Conservation (phyloP, 2,113 vertebrate species). For the Cottus gobio region DNA sequence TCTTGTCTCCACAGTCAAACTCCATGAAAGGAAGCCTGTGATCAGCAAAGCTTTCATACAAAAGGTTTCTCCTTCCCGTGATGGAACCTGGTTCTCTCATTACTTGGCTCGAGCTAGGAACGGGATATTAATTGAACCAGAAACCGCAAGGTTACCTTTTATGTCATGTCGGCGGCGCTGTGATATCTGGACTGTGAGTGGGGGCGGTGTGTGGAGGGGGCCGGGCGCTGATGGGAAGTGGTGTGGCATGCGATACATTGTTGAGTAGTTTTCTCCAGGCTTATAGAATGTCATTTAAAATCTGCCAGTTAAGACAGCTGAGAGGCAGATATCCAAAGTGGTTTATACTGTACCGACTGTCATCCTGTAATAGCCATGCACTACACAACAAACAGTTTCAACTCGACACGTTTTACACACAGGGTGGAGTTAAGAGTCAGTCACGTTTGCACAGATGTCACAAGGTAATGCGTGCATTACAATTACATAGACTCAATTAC, state of each 20-base stretch:
- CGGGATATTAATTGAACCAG: slow-evolving; percentile 80
- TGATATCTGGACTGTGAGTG: slow-evolving; percentile 69
- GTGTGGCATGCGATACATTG: slow-evolving; percentile 67
- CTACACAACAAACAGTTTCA: slow-evolving; percentile 71
- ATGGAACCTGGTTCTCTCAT: slow-evolving; percentile 76
- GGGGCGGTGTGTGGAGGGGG: neutral
- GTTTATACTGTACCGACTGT: slow-evolving; percentile 37
- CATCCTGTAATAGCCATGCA: slow-evolving; percentile 71
- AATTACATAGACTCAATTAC: slow-evolving; percentile 70
- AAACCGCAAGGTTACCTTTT: slow-evolving; percentile 82
- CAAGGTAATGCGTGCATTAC: slow-evolving; percentile 65
- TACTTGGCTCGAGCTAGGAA: slow-evolving; percentile 72
- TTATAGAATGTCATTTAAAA: slow-evolving; percentile 70
- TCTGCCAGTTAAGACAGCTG: slow-evolving; percentile 62
- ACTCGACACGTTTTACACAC: slow-evolving; percentile 60
- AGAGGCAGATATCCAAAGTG: slow-evolving; percentile 66
- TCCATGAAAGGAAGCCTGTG: slow-evolving; percentile 76
- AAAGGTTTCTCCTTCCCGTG: slow-evolving; percentile 64
- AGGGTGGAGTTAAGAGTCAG: slow-evolving; percentile 48
- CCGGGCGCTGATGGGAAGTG: slow-evolving; percentile 22
- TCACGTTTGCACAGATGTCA: slow-evolving; percentile 75
- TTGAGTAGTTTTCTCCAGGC: slow-evolving; percentile 66
- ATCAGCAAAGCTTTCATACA: slow-evolving; percentile 75
- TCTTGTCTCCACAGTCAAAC: slow-evolving; percentile 71
- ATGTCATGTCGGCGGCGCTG: slow-evolving; percentile 69